phyloP scores from a whole-genome alignment of 2,113 vertebrate species.

The Rhea americana region DNA sequence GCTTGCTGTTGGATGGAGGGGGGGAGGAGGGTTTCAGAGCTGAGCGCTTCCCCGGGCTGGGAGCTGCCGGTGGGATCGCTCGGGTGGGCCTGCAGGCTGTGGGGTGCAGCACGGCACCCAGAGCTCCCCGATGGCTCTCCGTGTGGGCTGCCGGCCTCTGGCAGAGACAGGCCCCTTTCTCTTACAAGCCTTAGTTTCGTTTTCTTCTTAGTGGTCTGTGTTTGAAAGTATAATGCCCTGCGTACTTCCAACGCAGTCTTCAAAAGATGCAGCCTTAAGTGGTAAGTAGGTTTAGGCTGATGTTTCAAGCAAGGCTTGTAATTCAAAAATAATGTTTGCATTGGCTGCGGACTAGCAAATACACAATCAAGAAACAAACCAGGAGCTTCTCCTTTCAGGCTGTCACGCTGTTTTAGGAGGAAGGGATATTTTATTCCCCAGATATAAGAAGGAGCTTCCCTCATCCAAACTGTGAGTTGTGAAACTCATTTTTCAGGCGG shows the following conservation, averaged over 20 bases:
- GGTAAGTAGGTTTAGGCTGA: constrained; percentile 54
- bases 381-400: constrained; percentile 40
- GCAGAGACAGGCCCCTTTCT: not conserved
- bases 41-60: constrained; percentile 70
- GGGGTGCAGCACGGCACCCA: constrained; percentile 25
- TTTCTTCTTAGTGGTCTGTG: not conserved
- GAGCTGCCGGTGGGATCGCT: constrained; percentile 74
- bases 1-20: constrained; percentile 58
- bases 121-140: constrained; percentile 43
- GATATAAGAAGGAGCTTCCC: constrained; percentile 10
- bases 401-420: constrained; percentile 12
- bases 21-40: constrained; percentile 70
- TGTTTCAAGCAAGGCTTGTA: constrained; percentile 49
- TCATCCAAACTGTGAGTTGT: constrained; percentile 25
- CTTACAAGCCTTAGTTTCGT: constrained; percentile 23
- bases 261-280: constrained; percentile 44
- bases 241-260: not conserved
- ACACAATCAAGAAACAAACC: constrained; percentile 61
- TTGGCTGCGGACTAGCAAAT: constrained; percentile 63
- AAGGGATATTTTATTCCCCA: constrained; percentile 25
- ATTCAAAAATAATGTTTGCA: constrained; percentile 70
- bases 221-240: not conserved
- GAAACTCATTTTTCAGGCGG: constrained; percentile 16
- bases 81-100: constrained; percentile 63
- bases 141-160: constrained; percentile 26